Base-by-base conservation (phyloP, 2,797 vertebrate species). In the Xerus rutilus region DNA sequence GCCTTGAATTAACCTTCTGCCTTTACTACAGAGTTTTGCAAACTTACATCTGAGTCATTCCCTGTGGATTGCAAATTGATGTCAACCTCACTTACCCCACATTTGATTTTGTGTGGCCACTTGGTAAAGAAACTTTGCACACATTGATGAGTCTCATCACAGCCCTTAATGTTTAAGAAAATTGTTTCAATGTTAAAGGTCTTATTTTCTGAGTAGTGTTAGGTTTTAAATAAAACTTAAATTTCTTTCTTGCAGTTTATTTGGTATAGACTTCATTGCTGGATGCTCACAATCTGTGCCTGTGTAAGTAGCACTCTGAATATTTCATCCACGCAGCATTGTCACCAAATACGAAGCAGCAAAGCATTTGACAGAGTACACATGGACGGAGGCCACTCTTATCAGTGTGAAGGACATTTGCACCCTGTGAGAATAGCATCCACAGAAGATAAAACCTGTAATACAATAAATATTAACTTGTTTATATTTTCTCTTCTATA, bases 391-490 rank as follows among this genome's bases (percentile, higher is more conserved):
- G 82, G 35, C 23, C 21, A 35, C 78, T 88, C 30, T 85, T 81
- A 79, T 76, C 70, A 54, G 0, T 54, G 69, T 84, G 84, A 93
- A 35, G 21, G 89, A 86, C n/a, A 85, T 95, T 93, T 95, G n/a
- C 82, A 86, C 87, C 82, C 72, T 88, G 47, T 72, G 92, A 92
- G 86, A 54, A 84, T 25, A 78, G 39, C 62, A 47, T 91, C 79
- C 94, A 84, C n/a, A 45, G 95, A 96, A 92, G 76, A 96, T 84
- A 96, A 97, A 97, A 82, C 15, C 17, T 49, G 86, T 70, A 93
- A 85, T 35, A 47, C 23, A 93, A 86, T 95, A 93, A 97, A 95
- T 97, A 95, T 67, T 94, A 90, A 87, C 96, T 78, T 95, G 84
- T 94, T 97, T 91, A 83, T 95, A 47, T 94, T 78, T 96, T 92